These are phyloP conservation scores for Marronus borbonicus DNA, from an alignment of 2,888 invertebrate species.

Conservation along the genomic window DNA sequence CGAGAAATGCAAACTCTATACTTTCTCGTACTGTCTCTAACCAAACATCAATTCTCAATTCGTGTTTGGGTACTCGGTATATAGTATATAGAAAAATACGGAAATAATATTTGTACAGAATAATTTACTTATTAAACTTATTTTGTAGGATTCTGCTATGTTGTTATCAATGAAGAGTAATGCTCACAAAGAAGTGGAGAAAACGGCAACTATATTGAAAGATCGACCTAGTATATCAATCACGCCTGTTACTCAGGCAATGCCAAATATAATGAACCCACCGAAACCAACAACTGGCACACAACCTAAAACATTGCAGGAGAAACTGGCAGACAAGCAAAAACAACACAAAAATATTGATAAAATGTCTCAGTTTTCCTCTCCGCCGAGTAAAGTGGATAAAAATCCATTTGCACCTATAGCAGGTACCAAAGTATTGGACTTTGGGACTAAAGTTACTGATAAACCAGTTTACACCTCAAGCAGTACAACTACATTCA, in stretches of 20 bases:
- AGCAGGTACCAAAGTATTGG: conserved; percentile 33
- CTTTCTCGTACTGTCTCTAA: too few relatives aligned
- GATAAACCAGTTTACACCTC: conserved; percentile 43
- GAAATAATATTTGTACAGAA: neutral
- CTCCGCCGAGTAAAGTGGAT: conserved; percentile 39
- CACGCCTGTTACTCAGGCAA: conserved; percentile 64
- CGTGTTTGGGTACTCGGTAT: too few relatives aligned
- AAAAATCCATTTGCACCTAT: conserved; percentile 42
- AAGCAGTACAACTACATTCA: conserved; percentile 47
- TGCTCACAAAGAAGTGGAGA: conserved; percentile 46
- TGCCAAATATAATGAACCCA: conserved; percentile 50
- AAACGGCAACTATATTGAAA: conserved; percentile 61
- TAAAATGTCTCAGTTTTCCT: conserved; percentile 30
- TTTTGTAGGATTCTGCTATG: conserved; percentile 36
- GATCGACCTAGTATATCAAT: conserved; percentile 72
- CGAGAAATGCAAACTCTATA: too few relatives aligned
- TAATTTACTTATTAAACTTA: neutral
- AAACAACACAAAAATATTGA: conserved; percentile 68
- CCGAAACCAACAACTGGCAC: conserved; percentile 54
- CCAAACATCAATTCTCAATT: too few relatives aligned
- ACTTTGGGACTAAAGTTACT: conserved; percentile 43
- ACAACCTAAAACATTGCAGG: conserved; percentile 77
- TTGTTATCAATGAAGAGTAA: conserved; percentile 29
- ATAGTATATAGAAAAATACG: too few relatives aligned
- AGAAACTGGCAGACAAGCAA: conserved; percentile 79